phyloP scores from a whole-genome alignment of 2,797 vertebrate genomes.

The Margarornis squamiger region DNA sequence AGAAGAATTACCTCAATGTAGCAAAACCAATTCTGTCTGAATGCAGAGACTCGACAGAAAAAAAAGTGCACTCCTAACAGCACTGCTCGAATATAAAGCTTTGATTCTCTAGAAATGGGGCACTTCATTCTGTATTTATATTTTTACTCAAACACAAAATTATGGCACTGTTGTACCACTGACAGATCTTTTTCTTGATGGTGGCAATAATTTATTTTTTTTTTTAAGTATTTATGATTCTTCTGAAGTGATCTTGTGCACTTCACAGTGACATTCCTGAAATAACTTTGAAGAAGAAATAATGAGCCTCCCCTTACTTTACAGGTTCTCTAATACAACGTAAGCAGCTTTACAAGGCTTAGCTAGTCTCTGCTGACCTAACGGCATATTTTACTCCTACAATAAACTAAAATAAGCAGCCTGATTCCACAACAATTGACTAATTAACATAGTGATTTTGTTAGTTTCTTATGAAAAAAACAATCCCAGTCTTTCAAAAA shows the following conservation, averaged over 20 bases:
- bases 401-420: constrained; percentile 64
- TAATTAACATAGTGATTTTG: not conserved
- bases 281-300: constrained; percentile 74
- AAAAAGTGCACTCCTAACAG: not conserved
- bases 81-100: not conserved
- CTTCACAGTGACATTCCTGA: constrained; percentile 65
- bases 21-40: not conserved
- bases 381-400: constrained; percentile 62
- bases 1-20: not conserved
- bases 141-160: not conserved
- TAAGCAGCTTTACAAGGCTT: constrained; percentile 77
- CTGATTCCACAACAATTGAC: constrained; percentile 28
- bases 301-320: constrained; percentile 64
- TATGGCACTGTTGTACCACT: not conserved
- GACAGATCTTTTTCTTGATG: not conserved
- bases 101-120: not conserved
- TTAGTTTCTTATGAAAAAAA: not conserved
- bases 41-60: not conserved
- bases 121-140: not conserved
- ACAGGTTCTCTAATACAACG: constrained; percentile 71
- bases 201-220: not conserved
- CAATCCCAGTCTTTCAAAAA: not conserved
- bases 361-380: constrained; percentile 64
- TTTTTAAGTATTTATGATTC: not conserved
- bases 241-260: constrained; percentile 33